Percentiles rank a stretch among this genome's conserved stretches.
phyloP scores from a whole-genome alignment of 1,140 invertebrate genomes.

The Camponotus pennsylvanicus region DNA sequence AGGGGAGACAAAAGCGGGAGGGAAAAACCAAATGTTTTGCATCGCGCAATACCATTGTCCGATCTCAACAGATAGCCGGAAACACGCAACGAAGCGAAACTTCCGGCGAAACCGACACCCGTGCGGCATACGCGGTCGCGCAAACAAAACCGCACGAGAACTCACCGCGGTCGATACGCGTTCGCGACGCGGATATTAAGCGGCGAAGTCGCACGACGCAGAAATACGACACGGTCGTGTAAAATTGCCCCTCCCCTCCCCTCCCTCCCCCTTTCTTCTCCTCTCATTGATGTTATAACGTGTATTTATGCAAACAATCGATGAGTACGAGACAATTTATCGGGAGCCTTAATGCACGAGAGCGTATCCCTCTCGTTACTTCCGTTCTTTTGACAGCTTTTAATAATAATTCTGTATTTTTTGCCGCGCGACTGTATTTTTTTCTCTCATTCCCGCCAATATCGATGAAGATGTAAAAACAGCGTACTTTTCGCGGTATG shows the following conservation, averaged over 20 bases:
- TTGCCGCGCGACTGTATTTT: neutral
- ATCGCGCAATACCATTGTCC: slow-evolving; percentile 55
- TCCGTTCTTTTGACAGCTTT: slow-evolving; percentile 8
- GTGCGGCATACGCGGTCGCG: slow-evolving; percentile 55
- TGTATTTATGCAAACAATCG: slow-evolving; percentile 27
- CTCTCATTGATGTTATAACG: slow-evolving; percentile 15
- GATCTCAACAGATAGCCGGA: slow-evolving; percentile 67
- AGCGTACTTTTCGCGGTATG: neutral
- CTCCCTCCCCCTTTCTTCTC: too few relatives aligned
- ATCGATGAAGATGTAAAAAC: neutral
- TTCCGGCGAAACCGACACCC: slow-evolving; percentile 68
- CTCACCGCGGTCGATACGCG: slow-evolving; percentile 50
- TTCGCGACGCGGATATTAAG: slow-evolving; percentile 52
- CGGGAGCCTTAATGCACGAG: slow-evolving; percentile 10
- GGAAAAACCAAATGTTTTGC: slow-evolving; percentile 39
- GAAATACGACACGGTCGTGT: slow-evolving; percentile 48
- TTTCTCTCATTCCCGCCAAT: too few relatives aligned
- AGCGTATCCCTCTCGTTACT: neutral
- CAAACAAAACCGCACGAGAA: slow-evolving; percentile 60
- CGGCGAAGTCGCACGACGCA: slow-evolving; percentile 17
- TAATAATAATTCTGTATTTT: slow-evolving; percentile 11
- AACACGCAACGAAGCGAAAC: slow-evolving; percentile 67
- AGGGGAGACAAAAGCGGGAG: neutral
- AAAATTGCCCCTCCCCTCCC: slow-evolving; percentile 13
- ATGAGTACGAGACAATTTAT: slow-evolving; percentile 41